phyloP scores from a whole-genome alignment of 2,113 vertebrate species.

The Coracopsis vasa region DNA sequence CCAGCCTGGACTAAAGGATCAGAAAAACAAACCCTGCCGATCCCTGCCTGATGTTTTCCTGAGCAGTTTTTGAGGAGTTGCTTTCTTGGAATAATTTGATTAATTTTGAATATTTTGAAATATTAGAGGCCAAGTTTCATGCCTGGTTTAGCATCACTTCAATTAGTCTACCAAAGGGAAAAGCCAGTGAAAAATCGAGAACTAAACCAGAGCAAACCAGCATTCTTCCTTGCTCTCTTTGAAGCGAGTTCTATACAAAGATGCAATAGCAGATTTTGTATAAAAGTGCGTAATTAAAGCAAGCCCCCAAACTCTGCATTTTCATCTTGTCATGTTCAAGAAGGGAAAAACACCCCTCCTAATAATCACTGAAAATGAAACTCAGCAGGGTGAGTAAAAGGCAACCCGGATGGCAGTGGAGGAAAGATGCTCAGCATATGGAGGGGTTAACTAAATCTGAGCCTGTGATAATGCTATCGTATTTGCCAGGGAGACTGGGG shows the following conservation, averaged over 20 bases:
- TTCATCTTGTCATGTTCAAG: background rate
- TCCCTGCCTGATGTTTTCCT: background rate
- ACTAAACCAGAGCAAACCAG: background rate
- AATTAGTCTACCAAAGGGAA: background rate
- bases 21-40: background rate
- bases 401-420: background rate
- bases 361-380: background rate
- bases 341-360: background rate
- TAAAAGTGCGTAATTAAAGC: slow-evolving; percentile 1
- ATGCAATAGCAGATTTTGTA: background rate
- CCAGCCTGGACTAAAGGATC: background rate
- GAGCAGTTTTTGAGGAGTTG: background rate
- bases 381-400: background rate
- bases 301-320: background rate
- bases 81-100: background rate
- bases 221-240: slow-evolving; percentile 23
- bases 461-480: background rate
- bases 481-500: slow-evolving; percentile 13
- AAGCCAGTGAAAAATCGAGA: background rate
- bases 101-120: background rate
- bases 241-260: background rate
- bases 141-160: background rate
- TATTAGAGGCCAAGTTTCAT: background rate
- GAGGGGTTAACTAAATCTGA: slow-evolving; percentile 41
- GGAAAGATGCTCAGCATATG: background rate